Evolutionary conservation across 2,797 vertebrate genomes (phyloP).

Genomic region (Muscicapa striata): DNA sequence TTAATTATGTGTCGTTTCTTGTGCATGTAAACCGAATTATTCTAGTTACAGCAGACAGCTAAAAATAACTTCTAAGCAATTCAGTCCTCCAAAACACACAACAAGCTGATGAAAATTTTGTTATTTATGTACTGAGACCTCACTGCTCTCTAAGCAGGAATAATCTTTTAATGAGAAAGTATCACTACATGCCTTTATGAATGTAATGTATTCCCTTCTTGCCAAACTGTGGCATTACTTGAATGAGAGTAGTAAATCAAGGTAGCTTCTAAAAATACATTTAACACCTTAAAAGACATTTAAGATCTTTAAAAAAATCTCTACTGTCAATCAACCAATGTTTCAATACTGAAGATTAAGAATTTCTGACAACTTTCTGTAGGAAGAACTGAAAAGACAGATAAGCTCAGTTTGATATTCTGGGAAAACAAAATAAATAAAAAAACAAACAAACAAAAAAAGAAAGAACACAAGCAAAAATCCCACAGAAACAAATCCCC

Average conservation of each 20-base stretch:
- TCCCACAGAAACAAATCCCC: accelerated
- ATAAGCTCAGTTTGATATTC: not conserved
- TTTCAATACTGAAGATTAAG: not conserved
- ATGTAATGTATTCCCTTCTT: not conserved
- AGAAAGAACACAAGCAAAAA: not conserved
- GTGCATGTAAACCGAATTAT: not conserved
- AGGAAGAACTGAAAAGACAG: not conserved
- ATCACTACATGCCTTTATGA: not conserved
- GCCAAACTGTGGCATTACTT: not conserved
- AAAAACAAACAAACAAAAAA: not conserved
- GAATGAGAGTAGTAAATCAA: not conserved
- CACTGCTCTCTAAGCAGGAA: not conserved
- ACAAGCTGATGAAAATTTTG: accelerated
- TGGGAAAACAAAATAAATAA: not conserved
- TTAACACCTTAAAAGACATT: not conserved
- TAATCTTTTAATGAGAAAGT: not conserved
- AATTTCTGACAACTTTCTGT: not conserved
- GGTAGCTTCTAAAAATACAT: not conserved
- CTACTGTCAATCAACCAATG: not conserved
- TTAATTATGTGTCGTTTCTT: not conserved
- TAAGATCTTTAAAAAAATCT: not conserved
- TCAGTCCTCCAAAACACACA: not conserved
- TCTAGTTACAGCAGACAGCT: not conserved
- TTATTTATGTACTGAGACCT: not conserved
- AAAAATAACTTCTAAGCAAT: not conserved